These are phyloP conservation scores for Siniperca knerii DNA, from an alignment of 2,113 vertebrate genomes.

Conservation along the genomic window DNA sequence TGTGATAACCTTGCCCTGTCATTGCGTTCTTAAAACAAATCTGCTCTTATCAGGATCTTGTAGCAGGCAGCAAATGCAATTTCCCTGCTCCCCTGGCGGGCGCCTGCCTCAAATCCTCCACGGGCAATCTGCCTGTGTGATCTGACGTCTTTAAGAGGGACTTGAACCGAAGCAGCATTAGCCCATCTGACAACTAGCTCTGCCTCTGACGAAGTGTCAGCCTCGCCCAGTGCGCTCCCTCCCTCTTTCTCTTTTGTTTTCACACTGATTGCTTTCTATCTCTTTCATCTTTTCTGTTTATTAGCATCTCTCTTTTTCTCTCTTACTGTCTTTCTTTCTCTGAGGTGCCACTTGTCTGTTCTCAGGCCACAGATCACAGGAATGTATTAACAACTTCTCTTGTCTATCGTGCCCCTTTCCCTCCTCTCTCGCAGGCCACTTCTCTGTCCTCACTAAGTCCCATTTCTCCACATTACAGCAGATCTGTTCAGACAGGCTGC, in stretches of 20 bases:
- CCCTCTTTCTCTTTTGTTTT: constrained; percentile 38
- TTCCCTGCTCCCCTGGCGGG: constrained; percentile 68
- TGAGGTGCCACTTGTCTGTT: constrained; percentile 33
- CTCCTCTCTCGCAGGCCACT: constrained; percentile 16
- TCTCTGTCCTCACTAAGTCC: constrained; percentile 21
- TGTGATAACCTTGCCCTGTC: constrained; percentile 85
- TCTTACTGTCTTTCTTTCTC: constrained; percentile 30
- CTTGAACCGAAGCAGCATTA: constrained; percentile 76
- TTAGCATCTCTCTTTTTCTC: constrained; percentile 46
- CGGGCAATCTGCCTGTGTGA: constrained; percentile 80
- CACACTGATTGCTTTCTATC: constrained; percentile 64
- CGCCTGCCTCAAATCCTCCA: constrained; percentile 75
- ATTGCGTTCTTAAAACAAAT: constrained; percentile 85
- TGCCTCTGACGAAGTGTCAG: constrained; percentile 69
- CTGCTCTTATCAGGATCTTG: constrained; percentile 84
- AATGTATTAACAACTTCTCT: constrained; percentile 49
- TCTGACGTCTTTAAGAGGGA: constrained; percentile 84
- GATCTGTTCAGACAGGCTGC: constrained; percentile 42
- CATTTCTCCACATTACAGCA: constrained; percentile 39
- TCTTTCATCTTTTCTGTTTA: constrained; percentile 50
- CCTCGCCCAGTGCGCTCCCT: constrained; percentile 41
- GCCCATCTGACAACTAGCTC: constrained; percentile 76
- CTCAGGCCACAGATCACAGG: constrained; percentile 55
- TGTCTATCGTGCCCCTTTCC: constrained; percentile 9
- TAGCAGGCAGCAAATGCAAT: constrained; percentile 82